Evolutionary conservation across 1,140 invertebrate species (phyloP).

Genomic region (Ganaspis sp.): DNA sequence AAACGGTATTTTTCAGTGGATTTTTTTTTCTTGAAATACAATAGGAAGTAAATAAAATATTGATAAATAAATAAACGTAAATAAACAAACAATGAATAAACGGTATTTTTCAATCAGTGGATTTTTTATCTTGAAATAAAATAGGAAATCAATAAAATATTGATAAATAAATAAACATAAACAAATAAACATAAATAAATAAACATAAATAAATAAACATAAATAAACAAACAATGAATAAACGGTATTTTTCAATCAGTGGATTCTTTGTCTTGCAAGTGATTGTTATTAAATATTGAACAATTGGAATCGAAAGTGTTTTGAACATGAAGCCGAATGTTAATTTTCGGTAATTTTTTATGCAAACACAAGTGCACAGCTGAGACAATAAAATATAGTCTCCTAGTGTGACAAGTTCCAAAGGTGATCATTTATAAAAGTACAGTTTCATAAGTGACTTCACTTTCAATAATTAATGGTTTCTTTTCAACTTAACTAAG

Average conservation of each 20-base stretch:
- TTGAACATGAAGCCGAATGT: slow-evolving; percentile 32
- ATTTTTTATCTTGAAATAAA: too few relatives aligned
- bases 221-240: too few relatives aligned
- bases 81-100: too few relatives aligned
- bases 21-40: too few relatives aligned
- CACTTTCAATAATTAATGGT: slow-evolving; percentile 60
- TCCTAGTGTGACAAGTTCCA: slow-evolving; percentile 47
- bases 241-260: slow-evolving; percentile 4
- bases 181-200: too few relatives aligned
- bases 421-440: slow-evolving; percentile 63
- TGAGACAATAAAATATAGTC: slow-evolving; percentile 51
- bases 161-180: too few relatives aligned
- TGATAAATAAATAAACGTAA: too few relatives aligned
- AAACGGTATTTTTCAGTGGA: too few relatives aligned
- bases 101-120: too few relatives aligned
- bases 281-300: slow-evolving; percentile 50
- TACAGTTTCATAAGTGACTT: slow-evolving; percentile 57
- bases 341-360: slow-evolving; percentile 26
- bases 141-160: too few relatives aligned
- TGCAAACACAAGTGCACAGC: slow-evolving; percentile 5
- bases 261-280: slow-evolving; percentile 43
- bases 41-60: too few relatives aligned
- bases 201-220: background rate
- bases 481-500: slow-evolving; percentile 53
- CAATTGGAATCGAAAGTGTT: slow-evolving; percentile 43